Evolutionary conservation across 2,797 vertebrate genomes (phyloP).

Genomic region (Ctenochaetus hawaiiensis): DNA sequence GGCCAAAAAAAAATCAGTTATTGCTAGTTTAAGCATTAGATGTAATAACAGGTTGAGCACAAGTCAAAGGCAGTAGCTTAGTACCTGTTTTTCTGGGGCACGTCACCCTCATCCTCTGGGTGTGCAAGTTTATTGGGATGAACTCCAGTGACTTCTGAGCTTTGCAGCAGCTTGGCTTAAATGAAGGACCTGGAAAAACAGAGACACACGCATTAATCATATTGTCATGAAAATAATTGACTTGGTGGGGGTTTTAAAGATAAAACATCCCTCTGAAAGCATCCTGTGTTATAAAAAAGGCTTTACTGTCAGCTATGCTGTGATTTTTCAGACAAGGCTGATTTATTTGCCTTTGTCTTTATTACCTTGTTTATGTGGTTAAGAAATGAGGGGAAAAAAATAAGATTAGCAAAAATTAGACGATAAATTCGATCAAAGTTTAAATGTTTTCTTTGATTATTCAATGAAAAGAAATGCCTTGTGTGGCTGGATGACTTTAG

Average conservation of each 20-base stretch:
- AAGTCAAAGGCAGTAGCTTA: neutral
- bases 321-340: slow-evolving; percentile 11
- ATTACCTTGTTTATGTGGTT: slow-evolving; percentile 27
- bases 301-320: slow-evolving; percentile 2
- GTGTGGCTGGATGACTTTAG: slow-evolving; percentile 18
- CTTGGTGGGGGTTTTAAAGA: slow-evolving; percentile 20
- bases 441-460: slow-evolving; percentile 46
- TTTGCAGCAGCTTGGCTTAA: slow-evolving; percentile 98
- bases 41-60: neutral
- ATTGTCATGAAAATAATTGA: slow-evolving; percentile 18
- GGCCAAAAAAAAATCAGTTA: neutral
- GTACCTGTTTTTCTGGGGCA: slow-evolving; percentile 95
- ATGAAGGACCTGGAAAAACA: slow-evolving; percentile 89
- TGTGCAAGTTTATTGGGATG: slow-evolving; percentile 97
- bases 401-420: slow-evolving; percentile 37
- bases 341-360: slow-evolving; percentile 21
- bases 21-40: neutral
- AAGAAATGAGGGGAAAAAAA: slow-evolving; percentile 1
- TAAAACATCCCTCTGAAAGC: slow-evolving; percentile 11
- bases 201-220: slow-evolving; percentile 33
- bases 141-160: slow-evolving; percentile 97
- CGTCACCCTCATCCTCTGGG: slow-evolving; percentile 96
- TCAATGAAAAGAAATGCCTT: slow-evolving; percentile 24
- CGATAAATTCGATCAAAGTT: slow-evolving; percentile 32
- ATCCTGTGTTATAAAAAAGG: slow-evolving; percentile 13